Evolutionary conservation across 2,797 vertebrate genomes (phyloP).

Genomic region (Gymnocypris eckloni): DNA sequence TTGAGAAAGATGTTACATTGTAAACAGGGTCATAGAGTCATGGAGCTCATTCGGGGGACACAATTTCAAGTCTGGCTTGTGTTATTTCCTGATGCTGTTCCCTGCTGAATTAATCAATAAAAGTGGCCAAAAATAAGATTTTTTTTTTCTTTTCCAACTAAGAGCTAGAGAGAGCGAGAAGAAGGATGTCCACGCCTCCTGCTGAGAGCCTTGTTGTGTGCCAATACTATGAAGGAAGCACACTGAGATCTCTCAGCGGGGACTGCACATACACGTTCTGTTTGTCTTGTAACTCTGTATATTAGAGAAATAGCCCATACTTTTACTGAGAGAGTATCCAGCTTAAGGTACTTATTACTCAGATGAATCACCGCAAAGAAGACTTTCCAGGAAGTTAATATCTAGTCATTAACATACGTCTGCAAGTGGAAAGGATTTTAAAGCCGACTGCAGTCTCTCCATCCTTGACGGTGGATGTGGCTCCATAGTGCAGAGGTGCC

Average conservation of each 20-base stretch:
- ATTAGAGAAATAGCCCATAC: conserved; percentile 36
- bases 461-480: not conserved
- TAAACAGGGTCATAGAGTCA: not conserved
- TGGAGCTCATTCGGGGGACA: not conserved
- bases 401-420: conserved; percentile 38
- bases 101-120: conserved; percentile 24
- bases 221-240: conserved; percentile 44
- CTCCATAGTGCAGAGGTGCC: conserved; percentile 19
- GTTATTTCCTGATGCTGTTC: not conserved
- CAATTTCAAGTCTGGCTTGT: not conserved
- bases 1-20: not conserved
- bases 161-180: conserved; percentile 21
- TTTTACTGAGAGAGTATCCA: conserved; percentile 32
- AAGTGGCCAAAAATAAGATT: conserved; percentile 2
- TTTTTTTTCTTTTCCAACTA: conserved; percentile 31
- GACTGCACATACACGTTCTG: conserved; percentile 19
- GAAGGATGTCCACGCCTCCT: conserved; percentile 35
- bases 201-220: conserved; percentile 45
- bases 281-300: conserved; percentile 5
- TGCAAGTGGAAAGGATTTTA: conserved; percentile 19
- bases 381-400: conserved; percentile 35
- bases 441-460: conserved; percentile 22
- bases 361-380: conserved; percentile 41
- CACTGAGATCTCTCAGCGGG: conserved; percentile 42
- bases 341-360: conserved; percentile 42